Conservation (phyloP, 2,797 vertebrate genomes). For the Mus minutoides region DNA sequence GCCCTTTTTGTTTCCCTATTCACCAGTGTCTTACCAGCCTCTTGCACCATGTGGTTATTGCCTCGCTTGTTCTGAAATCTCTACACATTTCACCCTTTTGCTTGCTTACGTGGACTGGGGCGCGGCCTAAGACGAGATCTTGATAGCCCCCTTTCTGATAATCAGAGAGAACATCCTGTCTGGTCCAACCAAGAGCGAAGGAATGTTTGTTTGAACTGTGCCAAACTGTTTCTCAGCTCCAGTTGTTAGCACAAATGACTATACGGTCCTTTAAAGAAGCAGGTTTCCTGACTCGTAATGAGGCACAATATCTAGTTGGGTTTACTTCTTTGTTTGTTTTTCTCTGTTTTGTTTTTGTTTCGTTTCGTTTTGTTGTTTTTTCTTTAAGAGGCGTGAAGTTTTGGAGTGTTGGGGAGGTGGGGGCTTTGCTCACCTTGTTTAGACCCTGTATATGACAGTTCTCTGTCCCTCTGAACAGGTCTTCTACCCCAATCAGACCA, state of each 20-base stretch:
- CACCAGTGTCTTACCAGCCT: constrained; percentile 93
- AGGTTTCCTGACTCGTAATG: constrained; percentile 84
- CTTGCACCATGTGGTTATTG: constrained; percentile 89
- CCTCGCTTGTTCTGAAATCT: constrained; percentile 91
- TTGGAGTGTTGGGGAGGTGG: constrained; percentile 82
- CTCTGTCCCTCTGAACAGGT: constrained; percentile 64
- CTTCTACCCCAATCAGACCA: constrained; percentile 77
- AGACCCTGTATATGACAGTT: constrained; percentile 58
- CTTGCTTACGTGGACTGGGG: constrained; percentile 94
- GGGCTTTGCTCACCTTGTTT: constrained; percentile 85
- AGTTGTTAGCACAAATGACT: constrained; percentile 87
- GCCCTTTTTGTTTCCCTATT: constrained; percentile 89
- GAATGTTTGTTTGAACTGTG: constrained; percentile 90
- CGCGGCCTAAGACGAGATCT: constrained; percentile 88
- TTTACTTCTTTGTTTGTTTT: constrained; percentile 80
- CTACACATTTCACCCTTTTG: constrained; percentile 92
- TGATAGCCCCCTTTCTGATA: constrained; percentile 88
- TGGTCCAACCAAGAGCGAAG: constrained; percentile 87
- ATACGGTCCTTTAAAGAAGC: constrained; percentile 81
- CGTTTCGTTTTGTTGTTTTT: constrained; percentile 41
- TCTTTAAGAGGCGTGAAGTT: constrained; percentile 85
- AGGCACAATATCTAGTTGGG: constrained; percentile 80
- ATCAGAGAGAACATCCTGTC: constrained; percentile 88
- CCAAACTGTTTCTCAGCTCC: constrained; percentile 90
- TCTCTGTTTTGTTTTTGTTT: constrained; percentile 66